Conservation (phyloP, 2,797 vertebrate species). For the Hylomyscus alleni region DNA sequence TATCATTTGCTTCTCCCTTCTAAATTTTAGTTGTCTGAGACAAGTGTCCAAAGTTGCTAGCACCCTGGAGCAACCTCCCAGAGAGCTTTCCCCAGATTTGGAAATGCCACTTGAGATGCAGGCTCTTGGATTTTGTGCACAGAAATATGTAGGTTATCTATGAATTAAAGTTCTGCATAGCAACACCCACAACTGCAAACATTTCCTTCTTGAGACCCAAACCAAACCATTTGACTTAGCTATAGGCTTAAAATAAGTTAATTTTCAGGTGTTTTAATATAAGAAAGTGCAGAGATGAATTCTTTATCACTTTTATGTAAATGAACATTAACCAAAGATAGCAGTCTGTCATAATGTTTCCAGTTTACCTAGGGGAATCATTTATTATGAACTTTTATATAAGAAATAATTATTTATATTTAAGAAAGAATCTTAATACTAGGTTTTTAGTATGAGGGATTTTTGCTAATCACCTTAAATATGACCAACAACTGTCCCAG, state of each 20-base stretch:
- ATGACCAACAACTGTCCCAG: background rate
- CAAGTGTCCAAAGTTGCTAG: background rate
- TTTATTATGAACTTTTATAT: background rate
- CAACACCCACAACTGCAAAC: background rate
- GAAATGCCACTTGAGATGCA: background rate
- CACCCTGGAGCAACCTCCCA: background rate
- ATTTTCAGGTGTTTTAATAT: conserved; percentile 25
- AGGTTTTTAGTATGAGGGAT: background rate
- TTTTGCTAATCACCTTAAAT: background rate
- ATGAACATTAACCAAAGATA: background rate
- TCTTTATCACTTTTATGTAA: background rate
- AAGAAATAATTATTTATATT: background rate
- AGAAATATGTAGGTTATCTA: background rate
- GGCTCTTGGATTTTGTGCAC: background rate
- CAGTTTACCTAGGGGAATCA: background rate
- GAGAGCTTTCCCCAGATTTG: background rate
- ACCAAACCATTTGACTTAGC: conserved; percentile 52
- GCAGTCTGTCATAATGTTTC: background rate
- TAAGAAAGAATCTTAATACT: background rate
- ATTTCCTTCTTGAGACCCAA: background rate
- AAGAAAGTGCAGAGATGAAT: conserved; percentile 2
- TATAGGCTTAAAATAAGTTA: background rate
- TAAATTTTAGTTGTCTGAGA: conserved; percentile 39
- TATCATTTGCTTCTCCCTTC: conserved; percentile 19
- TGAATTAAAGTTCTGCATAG: background rate